Base-by-base conservation (phyloP, 2,113 vertebrate species). In the Cephalopterus ornatus region DNA sequence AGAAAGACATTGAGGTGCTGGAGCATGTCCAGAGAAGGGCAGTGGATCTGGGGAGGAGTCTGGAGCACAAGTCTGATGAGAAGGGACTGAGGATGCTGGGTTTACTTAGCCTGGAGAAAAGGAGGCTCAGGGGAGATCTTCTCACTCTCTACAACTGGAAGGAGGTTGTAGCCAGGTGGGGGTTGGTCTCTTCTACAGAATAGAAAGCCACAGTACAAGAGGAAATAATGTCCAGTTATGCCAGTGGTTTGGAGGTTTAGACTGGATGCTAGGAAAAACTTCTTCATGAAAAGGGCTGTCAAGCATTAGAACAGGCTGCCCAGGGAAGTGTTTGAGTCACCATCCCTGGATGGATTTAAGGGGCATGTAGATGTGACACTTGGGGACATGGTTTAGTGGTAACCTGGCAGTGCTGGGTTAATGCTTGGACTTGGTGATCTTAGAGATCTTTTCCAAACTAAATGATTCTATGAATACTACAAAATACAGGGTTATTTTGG, bases 31-130 rank as follows among this genome's bases (percentile, higher is more conserved):
- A 53, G 78, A 53, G 53, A 41, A 68, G 46, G 53, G n/a, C 6
- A n/a, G 0, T 0, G 0, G 20, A 47, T 16, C 3, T 53, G 70
- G 14, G 20, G 17, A 62, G 32, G 7, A 11, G 17, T 62, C 47
- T 53, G 55, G 47, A 22, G 39, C 30, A 61, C 46, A 61, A 27
- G 5, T 9, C 2, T 2, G 0, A 1, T 21, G 33, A 20, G 15
- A 16, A 61, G 1, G 1, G 0, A 30, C 18, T 53, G 28, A 39
- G 28, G 24, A 23, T 67, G 16, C 24, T 75, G 24, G 8, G 8
- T 8, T 0, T 30, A 30, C 55, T 68, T 8, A 35, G 9, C 0
- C 30, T 75, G 28, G 46, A 41, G 30, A 35, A 53, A 53, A 61
- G 39, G 28, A 37, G 10, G 12, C 12, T 59, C 6, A 6, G 33